Evolutionary conservation across 2,797 vertebrate species (phyloP), one percentile per base, ranked within the genome.

Genomic region (Etheostoma perlongum): DNA sequence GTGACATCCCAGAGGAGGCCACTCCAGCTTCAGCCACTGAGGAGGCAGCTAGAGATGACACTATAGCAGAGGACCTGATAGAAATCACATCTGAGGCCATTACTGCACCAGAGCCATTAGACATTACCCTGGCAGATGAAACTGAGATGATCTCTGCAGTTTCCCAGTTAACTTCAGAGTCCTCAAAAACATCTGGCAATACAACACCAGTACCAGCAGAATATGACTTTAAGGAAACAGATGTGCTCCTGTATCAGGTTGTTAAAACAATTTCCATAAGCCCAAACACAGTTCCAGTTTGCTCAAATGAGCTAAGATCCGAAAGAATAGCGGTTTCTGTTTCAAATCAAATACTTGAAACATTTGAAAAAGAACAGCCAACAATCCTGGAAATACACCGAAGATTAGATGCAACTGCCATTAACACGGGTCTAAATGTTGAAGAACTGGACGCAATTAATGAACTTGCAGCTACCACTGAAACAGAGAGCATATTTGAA

Each of bases 121-220:
- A 95, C 74, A 60, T 92, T 57, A 96, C 96, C 0, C 84, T 80
- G 48, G 94, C 94, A 0, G 97, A 99, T 81, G 97, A 98, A 72
- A 95, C 97, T 3, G 97, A 98, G 87, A 98, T 98, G 98, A 91
- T 99, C 79, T 98, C 98, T n/a, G 97, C 97, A 4, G 95, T 97
- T 63, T 99, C 97, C 49, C 96, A 97, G 88, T 75, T 98, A 66
- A 93, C 73, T 16, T 61, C 94, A 6, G 96, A 97, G 67, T 98
- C 96, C 1, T 94, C 95, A 48, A 92, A 91, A 47, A 97, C 97
- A 85, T 97, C 98, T 0, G 97, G 97, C 63, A 94, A 96, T 79
- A 90, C 94, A 9, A 99, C 97, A 47, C 97, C 96, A 0, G 95
- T 98, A 5, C 95, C 89, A 16, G 94, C 92, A 64, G 93, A 95